Evolutionary conservation across 2,888 invertebrate genomes (phyloP).

Genomic region (Caenorhabditis zanzibari): DNA sequence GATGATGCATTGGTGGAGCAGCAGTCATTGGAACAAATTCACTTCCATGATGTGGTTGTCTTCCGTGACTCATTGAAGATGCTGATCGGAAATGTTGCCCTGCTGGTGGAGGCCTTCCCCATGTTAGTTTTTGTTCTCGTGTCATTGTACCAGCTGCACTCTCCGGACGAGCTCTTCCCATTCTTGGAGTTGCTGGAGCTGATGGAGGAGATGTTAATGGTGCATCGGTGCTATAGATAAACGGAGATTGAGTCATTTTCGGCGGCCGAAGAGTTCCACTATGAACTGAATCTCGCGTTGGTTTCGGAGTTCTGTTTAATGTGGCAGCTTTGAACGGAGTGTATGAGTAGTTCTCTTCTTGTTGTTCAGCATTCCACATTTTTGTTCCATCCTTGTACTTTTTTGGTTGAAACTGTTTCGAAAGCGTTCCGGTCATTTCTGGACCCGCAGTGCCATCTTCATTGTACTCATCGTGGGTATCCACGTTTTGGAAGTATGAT

Average conservation of each 20-base stretch:
- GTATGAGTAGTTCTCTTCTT: slow-evolving; percentile 54
- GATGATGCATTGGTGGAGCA: slow-evolving; percentile 40
- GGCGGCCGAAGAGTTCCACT: slow-evolving; percentile 65
- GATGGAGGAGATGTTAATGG: slow-evolving; percentile 42
- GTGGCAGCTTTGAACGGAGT: slow-evolving; percentile 66
- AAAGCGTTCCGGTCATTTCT: slow-evolving; percentile 55
- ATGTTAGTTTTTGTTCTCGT: slow-evolving; percentile 61
- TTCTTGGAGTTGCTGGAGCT: slow-evolving; percentile 54
- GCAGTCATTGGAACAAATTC: slow-evolving; percentile 56
- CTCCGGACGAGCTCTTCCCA: slow-evolving; percentile 57
- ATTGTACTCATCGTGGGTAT: slow-evolving; percentile 56
- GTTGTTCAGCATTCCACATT: slow-evolving; percentile 55
- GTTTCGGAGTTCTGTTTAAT: slow-evolving; percentile 57
- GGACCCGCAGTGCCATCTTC: slow-evolving; percentile 13
- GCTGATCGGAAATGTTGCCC: slow-evolving; percentile 56
- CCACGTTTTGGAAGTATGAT: slow-evolving; percentile 65
- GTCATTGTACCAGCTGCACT: slow-evolving; percentile 64
- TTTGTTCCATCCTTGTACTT: slow-evolving; percentile 62
- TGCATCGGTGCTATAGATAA: slow-evolving; percentile 39
- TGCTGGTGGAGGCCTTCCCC: slow-evolving; percentile 57
- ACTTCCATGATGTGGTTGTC: slow-evolving; percentile 41
- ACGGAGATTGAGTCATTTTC: slow-evolving; percentile 48
- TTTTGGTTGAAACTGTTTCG: slow-evolving; percentile 66
- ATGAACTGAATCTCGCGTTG: slow-evolving; percentile 57
- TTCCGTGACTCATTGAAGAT: slow-evolving; percentile 61